Evolutionary conservation across 1,140 invertebrate genomes (phyloP).

Genomic region (Archivesica marissinica): DNA sequence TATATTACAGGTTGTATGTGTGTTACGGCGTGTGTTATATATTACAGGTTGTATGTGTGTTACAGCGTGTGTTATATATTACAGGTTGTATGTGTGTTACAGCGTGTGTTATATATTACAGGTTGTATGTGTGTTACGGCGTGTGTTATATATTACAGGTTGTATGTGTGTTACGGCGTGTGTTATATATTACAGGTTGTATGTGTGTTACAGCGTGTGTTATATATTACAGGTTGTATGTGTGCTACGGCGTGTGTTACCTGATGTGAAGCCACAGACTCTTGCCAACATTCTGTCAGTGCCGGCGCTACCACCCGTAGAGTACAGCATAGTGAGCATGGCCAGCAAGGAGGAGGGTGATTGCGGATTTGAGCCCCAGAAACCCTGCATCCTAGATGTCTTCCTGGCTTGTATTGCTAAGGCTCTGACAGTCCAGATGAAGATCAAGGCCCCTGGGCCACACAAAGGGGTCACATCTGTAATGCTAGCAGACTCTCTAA

Average conservation of each 20-base stretch:
- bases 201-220: no score
- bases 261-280: conserved; percentile 89
- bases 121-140: no score
- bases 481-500: conserved; percentile 85
- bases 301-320: conserved; percentile 89
- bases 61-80: no score
- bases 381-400: conserved; percentile 90
- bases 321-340: conserved; percentile 88
- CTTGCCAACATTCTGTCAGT: conserved; percentile 88
- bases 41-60: no score
- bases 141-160: no score
- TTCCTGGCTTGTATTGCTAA: conserved; percentile 95
- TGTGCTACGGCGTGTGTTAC: conserved; percentile 91
- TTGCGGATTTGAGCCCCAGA: conserved; percentile 86
- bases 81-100: no score
- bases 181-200: no score
- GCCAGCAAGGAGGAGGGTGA: conserved; percentile 77
- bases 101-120: no score
- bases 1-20: no score
- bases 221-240: conserved; percentile 89
- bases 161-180: no score
- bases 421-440: conserved; percentile 93
- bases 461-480: conserved; percentile 87
- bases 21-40: no score
- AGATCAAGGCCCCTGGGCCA: conserved; percentile 89